Conservation (phyloP, 2,113 vertebrate genomes). For the Gnathonemus longibarbis region DNA sequence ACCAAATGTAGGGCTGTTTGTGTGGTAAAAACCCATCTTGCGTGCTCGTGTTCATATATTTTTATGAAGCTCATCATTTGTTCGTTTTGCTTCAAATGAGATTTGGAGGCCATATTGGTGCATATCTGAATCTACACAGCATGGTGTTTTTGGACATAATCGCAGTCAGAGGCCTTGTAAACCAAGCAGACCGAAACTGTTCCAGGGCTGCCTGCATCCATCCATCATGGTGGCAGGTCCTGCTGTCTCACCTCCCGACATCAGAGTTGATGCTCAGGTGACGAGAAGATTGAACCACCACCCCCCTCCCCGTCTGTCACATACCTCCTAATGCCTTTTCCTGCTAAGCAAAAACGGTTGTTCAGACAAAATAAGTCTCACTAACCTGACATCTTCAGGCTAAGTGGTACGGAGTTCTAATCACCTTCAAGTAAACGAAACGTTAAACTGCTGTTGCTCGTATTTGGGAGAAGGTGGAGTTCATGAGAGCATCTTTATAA, state of each 20-base stretch:
- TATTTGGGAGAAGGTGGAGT: background rate
- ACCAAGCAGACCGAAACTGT: background rate
- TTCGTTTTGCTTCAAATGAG: background rate
- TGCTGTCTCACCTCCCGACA: background rate
- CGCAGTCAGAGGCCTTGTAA: background rate
- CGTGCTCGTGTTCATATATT: background rate
- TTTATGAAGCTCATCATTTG: background rate
- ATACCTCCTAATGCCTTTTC: background rate
- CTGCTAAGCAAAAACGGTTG: background rate
- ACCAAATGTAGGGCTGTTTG: background rate
- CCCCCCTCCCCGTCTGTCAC: background rate
- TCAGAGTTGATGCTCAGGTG: background rate
- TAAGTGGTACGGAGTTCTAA: background rate
- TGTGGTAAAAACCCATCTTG: background rate
- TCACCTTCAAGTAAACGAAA: background rate
- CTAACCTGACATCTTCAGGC: background rate
- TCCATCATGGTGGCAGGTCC: background rate
- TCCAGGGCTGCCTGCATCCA: background rate
- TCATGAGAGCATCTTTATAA: background rate
- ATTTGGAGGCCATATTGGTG: background rate
- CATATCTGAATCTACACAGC: background rate
- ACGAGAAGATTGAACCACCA: background rate
- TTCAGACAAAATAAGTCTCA: background rate
- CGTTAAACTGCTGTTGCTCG: background rate
- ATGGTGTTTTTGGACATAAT: background rate